Conservation (phyloP, 2,888 invertebrate species). For the Sphecodes monilicornis region DNA sequence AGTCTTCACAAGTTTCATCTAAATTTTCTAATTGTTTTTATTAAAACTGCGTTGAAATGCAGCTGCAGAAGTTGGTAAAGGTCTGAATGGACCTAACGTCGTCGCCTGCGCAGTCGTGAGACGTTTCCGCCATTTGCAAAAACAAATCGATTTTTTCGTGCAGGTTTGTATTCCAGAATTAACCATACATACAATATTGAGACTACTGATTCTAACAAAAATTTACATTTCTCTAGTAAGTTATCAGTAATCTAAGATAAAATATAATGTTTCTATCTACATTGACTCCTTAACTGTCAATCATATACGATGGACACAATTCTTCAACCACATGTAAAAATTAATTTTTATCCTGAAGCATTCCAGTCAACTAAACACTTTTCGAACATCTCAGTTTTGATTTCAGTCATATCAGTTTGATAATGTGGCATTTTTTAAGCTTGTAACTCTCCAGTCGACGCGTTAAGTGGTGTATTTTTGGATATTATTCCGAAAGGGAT, state of each 20-base stretch:
- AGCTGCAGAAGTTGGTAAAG: background rate
- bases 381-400: background rate
- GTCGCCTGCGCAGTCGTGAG: background rate
- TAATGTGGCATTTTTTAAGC: background rate
- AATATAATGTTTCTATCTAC: background rate
- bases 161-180: background rate
- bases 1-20: background rate
- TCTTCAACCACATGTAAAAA: background rate
- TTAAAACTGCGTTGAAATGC: background rate
- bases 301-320: background rate
- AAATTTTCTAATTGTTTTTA: background rate
- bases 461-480: no score
- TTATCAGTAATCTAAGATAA: background rate
- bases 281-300: no score
- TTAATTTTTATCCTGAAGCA: background rate
- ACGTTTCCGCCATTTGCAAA: background rate
- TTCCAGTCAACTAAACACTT: background rate
- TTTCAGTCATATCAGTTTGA: background rate
- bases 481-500: no score
- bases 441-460: no score
- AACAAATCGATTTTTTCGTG: background rate
- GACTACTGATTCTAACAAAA: background rate
- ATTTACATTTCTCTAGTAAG: background rate
- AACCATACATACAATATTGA: background rate
- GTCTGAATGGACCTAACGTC: background rate